A percentile compares a stretch with the other conserved stretches of the same genome.
Conservation (phyloP, 2,797 vertebrate species). For the Neomorphus geoffroyi region DNA sequence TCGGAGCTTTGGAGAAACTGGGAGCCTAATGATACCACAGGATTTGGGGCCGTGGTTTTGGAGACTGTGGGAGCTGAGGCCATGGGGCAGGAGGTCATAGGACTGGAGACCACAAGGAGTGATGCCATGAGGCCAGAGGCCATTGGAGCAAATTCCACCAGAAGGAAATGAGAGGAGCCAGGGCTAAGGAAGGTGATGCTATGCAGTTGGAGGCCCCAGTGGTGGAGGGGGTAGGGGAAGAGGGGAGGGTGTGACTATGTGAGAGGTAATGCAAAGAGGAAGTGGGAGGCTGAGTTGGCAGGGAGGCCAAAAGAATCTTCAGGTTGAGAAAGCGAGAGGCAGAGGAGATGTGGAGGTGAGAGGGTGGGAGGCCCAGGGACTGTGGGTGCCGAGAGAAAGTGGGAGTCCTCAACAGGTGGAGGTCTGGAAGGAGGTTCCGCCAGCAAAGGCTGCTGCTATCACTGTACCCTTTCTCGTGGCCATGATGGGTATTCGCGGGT, state of each 20-base stretch:
- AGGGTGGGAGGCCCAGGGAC: no score
- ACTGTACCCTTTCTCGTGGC: neutral
- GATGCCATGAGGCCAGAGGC: neutral
- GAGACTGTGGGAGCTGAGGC: neutral
- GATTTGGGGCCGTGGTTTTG: neutral
- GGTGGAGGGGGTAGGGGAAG: no score
- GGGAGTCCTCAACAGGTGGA: neutral
- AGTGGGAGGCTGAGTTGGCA: neutral
- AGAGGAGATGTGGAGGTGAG: neutral
- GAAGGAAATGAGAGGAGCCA: neutral
- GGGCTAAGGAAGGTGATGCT: neutral
- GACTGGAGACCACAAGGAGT: neutral
- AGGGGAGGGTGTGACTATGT: rapidly evolving
- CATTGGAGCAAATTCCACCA: neutral
- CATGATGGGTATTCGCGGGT: rapidly evolving
- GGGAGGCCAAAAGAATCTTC: neutral
- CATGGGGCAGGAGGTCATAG: neutral
- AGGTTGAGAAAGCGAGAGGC: neutral
- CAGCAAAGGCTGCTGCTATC: rapidly evolving
- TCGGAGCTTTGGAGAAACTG: neutral
- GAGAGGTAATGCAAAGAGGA: neutral
- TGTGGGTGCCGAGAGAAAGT: neutral
- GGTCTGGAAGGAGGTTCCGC: neutral
- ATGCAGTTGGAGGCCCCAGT: neutral
- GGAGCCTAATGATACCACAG: neutral